Evolutionary conservation across 2,113 vertebrate genomes (phyloP), one percentile per base, ranked within the genome.

Genomic region (Chloropsis cyanopogon): DNA sequence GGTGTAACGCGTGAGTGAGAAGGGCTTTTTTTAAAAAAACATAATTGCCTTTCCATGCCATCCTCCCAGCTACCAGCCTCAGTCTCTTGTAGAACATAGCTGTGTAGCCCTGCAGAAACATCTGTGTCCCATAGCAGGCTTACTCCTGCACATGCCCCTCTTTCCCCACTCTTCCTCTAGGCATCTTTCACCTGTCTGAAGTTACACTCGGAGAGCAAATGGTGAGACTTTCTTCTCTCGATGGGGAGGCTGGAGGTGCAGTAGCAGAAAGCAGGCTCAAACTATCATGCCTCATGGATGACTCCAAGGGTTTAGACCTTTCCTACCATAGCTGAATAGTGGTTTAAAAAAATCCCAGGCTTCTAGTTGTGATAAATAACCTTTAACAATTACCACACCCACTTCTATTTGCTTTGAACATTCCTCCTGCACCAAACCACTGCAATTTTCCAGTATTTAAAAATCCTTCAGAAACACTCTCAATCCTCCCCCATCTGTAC

Each of bases 231-330:
- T 52, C 14, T 56, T 65, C 33, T 46, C 29, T 60, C 35, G 26
- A 31, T 63, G 14, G 10, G 7, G 15, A 64, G 63, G 37, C 54
- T 49, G 39, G 26, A 59, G 25, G 13, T 8, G 33, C 39, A 70
- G 47, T 0, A 46, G 61, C 39, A 86, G 42, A 78, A 81, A 66
- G 25, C 37, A 83, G 35, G 26, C 19, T 72, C 29, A 50, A 42
- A 60, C 7, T 24, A 10, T 18, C 0, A 0, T 33, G 26, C 39
- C 52, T 73, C 2, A 1, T 11, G 24, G 19, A 35, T 60, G 29
- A 35, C 23, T 59, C n/a, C 31, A 33, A 63, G 50, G 57, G 31
- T 80, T 84, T 11, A 72, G n/a, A 61, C 10, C 14, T 69, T 65
- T 41, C 37, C 41, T 65, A 75, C 66, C 11, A 31, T 0, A 86